These are phyloP conservation scores for Darevskia mixta DNA, from an alignment of 2,797 vertebrate genomes.

Conservation along the genomic window DNA sequence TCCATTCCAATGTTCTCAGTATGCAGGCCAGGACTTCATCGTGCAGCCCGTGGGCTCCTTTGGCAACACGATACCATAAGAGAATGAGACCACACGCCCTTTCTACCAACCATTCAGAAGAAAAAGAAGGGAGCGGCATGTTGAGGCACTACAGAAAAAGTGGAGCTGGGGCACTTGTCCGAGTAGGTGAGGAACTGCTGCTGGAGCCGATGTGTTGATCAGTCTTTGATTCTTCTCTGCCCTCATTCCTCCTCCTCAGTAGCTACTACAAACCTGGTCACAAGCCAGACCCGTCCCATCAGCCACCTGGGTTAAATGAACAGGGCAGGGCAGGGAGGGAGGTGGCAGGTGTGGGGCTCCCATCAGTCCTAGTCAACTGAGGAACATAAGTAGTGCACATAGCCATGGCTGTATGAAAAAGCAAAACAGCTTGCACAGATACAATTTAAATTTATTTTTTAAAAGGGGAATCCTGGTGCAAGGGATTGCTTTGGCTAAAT, in stretches of 20 bases:
- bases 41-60: background rate
- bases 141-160: background rate
- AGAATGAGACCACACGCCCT: background rate
- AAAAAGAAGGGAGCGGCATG: background rate
- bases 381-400: too few relatives aligned
- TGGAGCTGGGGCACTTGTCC: background rate
- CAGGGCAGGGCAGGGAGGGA: background rate
- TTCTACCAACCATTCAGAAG: background rate
- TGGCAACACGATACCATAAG: background rate
- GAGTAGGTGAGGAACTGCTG: background rate
- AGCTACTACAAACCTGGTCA: background rate
- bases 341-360: too few relatives aligned
- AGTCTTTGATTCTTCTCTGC: background rate
- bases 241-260: background rate
- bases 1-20: background rate
- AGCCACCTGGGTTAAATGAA: background rate
- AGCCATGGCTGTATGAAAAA: background rate
- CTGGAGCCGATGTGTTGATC: background rate
- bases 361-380: background rate
- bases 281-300: background rate
- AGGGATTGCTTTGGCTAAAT: too few relatives aligned
- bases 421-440: background rate
- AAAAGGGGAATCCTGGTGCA: too few relatives aligned
- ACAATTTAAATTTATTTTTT: background rate
- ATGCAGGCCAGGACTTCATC: background rate